Evolutionary conservation across 2,113 vertebrate species (phyloP), one percentile per base, ranked within the genome.

Genomic region (Notothenia rossii): DNA sequence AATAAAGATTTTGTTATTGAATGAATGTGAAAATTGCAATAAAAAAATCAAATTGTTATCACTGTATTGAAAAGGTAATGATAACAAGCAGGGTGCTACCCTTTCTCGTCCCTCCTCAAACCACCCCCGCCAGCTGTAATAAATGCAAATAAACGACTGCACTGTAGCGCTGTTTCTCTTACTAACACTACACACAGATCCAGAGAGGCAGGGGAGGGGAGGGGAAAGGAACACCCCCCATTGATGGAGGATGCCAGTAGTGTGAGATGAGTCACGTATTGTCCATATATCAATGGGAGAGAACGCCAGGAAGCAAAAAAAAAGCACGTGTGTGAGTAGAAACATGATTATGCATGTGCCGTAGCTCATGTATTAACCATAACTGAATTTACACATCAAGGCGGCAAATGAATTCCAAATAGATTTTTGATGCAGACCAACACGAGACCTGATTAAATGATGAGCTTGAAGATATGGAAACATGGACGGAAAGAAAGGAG

Each of bases 371-470:
- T 92, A 93, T 93, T 87, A 94, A 95, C 90, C 93, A 95, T 94
- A 65, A 81, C 77, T 69, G 81, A 89, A 94, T 94, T 94, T 94
- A 95, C 93, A 94, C 94, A 94, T 95, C 94, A 95, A 94, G 92
- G 92, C 82, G 7, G 86, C 90, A 88, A 93, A 92, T 92, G 90
- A 92, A 94, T 92, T 84, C 91, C 59, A 85, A 88, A 93, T 89
- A 91, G 91, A 86, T 93, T 92, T 90, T 79, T 90, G 89, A 92
- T 85, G 86, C 87, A 82, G 89, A 79, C 86, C 86, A 87, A 92
- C 90, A 90, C 89, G 87, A 92, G 92, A 94, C 91, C 79, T 87
- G 93, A 93, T 93, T 92, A 90, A 91, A 92, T 81, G 90, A 94
- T 92, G 93, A 92, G 90, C 62, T 78, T 72, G 81, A 85, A 88